Evolutionary conservation across 2,888 invertebrate genomes (phyloP).

Genomic region (Eurytoma californica): DNA sequence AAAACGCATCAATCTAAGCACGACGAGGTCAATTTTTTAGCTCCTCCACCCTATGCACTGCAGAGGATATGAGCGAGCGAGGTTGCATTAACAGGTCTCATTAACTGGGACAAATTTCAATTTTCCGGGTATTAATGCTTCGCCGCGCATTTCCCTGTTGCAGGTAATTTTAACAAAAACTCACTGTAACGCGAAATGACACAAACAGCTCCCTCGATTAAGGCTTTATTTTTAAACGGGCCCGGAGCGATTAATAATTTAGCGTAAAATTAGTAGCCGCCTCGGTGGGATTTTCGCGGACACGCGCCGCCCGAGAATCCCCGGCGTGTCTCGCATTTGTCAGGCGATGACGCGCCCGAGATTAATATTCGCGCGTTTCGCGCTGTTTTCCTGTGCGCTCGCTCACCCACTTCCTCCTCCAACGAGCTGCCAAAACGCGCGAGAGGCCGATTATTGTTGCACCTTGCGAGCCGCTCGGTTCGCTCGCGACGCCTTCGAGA

Average conservation of each 20-base stretch:
- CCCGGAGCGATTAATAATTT: constrained; percentile 48
- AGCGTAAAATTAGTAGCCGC: constrained; percentile 57
- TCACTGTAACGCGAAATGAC: constrained; percentile 20
- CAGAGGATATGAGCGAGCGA: neutral
- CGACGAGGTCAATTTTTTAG: neutral
- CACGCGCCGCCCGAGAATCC: constrained; percentile 49
- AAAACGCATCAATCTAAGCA: neutral
- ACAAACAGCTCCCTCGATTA: constrained; percentile 40
- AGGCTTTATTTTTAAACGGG: constrained; percentile 43
- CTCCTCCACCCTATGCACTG: too few species aligned
- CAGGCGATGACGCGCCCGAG: constrained; percentile 60
- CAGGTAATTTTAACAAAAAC: constrained; percentile 47
- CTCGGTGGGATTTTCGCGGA: constrained; percentile 36
- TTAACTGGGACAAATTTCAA: constrained; percentile 42
- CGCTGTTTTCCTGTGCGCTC: constrained; percentile 36
- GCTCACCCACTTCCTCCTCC: constrained; percentile 53
- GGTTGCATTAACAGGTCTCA: constrained; percentile 29
- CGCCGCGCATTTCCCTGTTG: constrained; percentile 36
- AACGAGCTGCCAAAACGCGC: constrained; percentile 59
- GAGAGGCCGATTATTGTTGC: constrained; percentile 40
- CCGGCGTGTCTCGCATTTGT: constrained; percentile 66
- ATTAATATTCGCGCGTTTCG: constrained; percentile 63
- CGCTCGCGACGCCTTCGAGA: constrained; percentile 15
- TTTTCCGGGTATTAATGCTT: constrained; percentile 33
- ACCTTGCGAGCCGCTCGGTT: neutral